Evolutionary conservation across 2,888 invertebrate species (phyloP).

Genomic region (Tenthredo livida): DNA sequence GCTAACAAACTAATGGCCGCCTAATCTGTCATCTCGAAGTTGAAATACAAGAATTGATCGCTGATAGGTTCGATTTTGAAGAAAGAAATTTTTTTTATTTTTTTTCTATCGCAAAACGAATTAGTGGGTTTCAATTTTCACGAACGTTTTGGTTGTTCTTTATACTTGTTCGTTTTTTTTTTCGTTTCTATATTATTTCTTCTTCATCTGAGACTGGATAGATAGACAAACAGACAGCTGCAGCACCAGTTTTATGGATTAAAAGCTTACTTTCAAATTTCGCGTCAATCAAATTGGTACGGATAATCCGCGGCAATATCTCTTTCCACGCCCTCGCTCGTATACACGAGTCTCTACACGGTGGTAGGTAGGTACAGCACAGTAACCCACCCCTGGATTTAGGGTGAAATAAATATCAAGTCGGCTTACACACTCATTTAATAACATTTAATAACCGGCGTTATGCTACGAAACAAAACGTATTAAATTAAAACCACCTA

Average conservation of each 20-base stretch:
- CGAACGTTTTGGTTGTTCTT: neutral
- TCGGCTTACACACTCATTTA: constrained; percentile 36
- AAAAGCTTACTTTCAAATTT: constrained; percentile 74
- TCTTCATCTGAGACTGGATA: neutral
- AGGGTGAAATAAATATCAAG: constrained; percentile 46
- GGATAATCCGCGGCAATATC: constrained; percentile 69
- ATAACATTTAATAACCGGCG: constrained; percentile 40
- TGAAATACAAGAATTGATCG: neutral
- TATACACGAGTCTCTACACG: neutral
- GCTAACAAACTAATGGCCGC: neutral
- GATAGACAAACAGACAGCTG: constrained; percentile 15
- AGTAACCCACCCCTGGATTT: neutral
- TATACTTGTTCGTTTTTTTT: neutral
- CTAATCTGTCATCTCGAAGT: neutral
- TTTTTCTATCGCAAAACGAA: no score
- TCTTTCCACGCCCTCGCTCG: constrained; percentile 62
- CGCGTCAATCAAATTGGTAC: constrained; percentile 69
- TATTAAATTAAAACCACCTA: constrained; percentile 31
- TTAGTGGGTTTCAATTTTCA: no score
- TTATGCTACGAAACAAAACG: constrained; percentile 21
- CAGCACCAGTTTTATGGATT: constrained; percentile 61
- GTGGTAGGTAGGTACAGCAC: no score
- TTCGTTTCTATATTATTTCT: neutral
- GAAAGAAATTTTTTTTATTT: no score
- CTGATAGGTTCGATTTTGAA: no score